Conservation (phyloP, 1,140 invertebrate species). For the Glomeris maerens region DNA sequence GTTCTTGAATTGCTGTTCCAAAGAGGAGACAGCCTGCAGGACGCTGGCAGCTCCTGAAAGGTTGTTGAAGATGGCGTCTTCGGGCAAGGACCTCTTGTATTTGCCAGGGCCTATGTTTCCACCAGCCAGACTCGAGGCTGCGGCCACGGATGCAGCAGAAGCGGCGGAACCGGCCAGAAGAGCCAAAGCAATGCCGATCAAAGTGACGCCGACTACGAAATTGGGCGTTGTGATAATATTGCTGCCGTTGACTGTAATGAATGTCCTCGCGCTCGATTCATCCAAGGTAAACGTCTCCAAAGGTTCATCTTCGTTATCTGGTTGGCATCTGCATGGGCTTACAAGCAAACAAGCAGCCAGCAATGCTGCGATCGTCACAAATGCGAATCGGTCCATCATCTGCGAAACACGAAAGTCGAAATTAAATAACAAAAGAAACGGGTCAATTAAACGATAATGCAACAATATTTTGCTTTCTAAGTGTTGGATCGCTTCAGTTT, state of each 20-base stretch:
- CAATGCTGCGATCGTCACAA: too few species aligned
- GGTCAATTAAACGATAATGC: too few species aligned
- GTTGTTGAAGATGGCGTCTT: not conserved
- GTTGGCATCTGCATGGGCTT: too few species aligned
- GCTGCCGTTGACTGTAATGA: not conserved
- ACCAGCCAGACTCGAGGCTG: not conserved
- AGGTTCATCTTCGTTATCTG: not conserved
- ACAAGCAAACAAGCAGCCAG: too few species aligned
- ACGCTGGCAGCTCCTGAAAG: not conserved
- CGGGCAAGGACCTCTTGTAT: not conserved
- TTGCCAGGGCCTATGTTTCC: not conserved
- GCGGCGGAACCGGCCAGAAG: slow-evolving; percentile 1
- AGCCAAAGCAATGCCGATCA: slow-evolving; percentile 1
- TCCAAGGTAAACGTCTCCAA: not conserved
- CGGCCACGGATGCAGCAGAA: not conserved
- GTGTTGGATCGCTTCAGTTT: too few species aligned
- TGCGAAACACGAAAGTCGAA: too few species aligned
- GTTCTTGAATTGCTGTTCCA: not conserved
- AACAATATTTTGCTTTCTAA: too few species aligned
- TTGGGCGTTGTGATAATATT: slow-evolving; percentile 4
- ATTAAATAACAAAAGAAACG: too few species aligned
- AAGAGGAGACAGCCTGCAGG: not conserved
- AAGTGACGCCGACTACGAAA: slow-evolving; percentile 1
- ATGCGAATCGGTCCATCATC: too few species aligned
- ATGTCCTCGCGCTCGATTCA: not conserved